A percentile compares a stretch with the other conserved stretches of the same genome.
These are phyloP conservation scores for Pteromalus puparum DNA, from an alignment of 1,140 invertebrate genomes.

Conservation along the genomic window DNA sequence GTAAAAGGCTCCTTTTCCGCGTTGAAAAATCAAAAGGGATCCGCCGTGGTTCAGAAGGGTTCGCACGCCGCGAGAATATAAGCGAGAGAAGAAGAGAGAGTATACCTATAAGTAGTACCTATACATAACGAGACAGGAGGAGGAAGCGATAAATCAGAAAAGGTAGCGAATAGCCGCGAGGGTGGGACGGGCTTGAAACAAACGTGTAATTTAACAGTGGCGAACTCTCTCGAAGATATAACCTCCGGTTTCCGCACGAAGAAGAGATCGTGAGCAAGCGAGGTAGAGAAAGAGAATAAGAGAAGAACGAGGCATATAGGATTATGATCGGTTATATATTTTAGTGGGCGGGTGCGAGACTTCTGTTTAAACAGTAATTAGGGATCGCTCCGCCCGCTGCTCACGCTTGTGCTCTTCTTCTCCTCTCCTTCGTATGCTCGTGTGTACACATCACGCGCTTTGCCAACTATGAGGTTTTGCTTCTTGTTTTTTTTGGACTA, in stretches of 20 bases:
- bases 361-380: conserved; percentile 75
- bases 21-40: no score
- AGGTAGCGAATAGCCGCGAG: conserved; percentile 53
- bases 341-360: conserved; percentile 72
- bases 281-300: conserved; percentile 55
- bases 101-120: no score
- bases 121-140: conserved; percentile 23
- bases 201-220: conserved; percentile 74
- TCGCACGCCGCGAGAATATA: neutral
- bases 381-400: conserved; percentile 69
- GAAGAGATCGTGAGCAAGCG: conserved; percentile 38
- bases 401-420: conserved; percentile 63
- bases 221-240: conserved; percentile 58
- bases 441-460: conserved; percentile 12
- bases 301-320: conserved; percentile 48
- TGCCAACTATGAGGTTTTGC: conserved; percentile 28
- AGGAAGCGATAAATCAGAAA: conserved; percentile 64
- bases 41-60: neutral
- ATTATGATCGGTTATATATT: conserved; percentile 72
- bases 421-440: neutral
- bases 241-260: neutral
- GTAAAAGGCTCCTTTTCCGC: neutral
- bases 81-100: no score
- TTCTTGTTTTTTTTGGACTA: neutral
- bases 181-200: conserved; percentile 64